Evolutionary conservation across 2,888 invertebrate genomes (phyloP).

Genomic region (Acronicta leporina): DNA sequence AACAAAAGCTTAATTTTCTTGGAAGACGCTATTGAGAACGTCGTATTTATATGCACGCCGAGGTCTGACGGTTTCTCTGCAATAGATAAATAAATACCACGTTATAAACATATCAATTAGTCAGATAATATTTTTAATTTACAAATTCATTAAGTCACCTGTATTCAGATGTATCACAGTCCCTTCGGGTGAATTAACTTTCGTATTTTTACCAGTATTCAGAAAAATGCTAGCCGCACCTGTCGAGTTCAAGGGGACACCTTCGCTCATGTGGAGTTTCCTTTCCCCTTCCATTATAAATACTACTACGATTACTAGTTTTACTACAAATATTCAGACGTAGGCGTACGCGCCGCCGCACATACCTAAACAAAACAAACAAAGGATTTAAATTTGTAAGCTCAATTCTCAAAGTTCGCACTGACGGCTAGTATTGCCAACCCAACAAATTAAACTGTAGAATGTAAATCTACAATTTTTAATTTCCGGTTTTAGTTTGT

Average conservation of each 20-base stretch:
- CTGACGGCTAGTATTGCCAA: constrained; percentile 46
- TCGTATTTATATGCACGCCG: constrained; percentile 85
- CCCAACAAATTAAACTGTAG: background rate
- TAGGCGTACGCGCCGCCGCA: constrained; percentile 77
- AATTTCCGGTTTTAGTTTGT: background rate
- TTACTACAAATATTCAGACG: constrained; percentile 72
- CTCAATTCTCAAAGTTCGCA: constrained; percentile 79
- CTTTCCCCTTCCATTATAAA: constrained; percentile 79
- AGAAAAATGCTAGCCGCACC: constrained; percentile 84
- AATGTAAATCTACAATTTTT: background rate
- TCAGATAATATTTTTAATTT: background rate
- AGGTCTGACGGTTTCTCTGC: constrained; percentile 82
- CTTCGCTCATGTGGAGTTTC: constrained; percentile 81
- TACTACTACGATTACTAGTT: constrained; percentile 55
- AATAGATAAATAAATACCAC: constrained; percentile 61
- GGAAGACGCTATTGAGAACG: constrained; percentile 85
- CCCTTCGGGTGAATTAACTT: constrained; percentile 77
- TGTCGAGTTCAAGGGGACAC: constrained; percentile 80
- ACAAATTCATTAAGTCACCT: constrained; percentile 72
- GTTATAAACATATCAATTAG: constrained; percentile 21
- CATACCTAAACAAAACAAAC: constrained; percentile 85
- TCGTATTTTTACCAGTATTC: constrained; percentile 80
- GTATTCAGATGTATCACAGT: constrained; percentile 84
- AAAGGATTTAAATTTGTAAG: constrained; percentile 84
- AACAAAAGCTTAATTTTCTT: constrained; percentile 85